Base-by-base conservation (phyloP, 2,797 vertebrate genomes). In the Anas capensis region DNA sequence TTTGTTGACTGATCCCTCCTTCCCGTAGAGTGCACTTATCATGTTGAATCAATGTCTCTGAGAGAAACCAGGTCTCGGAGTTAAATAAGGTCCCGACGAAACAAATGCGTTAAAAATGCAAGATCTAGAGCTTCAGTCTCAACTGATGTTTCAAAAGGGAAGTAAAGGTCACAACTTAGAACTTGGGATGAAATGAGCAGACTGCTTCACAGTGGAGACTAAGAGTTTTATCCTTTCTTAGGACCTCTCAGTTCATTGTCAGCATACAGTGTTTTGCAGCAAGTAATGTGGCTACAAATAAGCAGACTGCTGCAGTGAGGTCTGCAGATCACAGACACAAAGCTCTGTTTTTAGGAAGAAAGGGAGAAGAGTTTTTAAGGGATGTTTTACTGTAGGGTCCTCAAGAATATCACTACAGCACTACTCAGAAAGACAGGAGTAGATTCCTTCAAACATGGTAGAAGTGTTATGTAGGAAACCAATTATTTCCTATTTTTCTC, bases 21-120 rank as follows among this genome's bases (percentile, higher is more conserved):
- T 88, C 77, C 93, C 5, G 51, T 60, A 66, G 86, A 97, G 83
- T 90, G 93, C 88, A 93, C 90, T 93, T 70, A 80, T 90, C 95
- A 75, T 27, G 66, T 96, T 46, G 38, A 92, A 97, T 97, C 92
- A 95, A 12, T 48, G 46, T 95, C 95, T 93, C 10, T 0, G 71
- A 85, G 68, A 76, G 34, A 85, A 97, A 97, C 60, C 86, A 95
- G 93, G 90, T 70, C 93, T 93, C 1, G 1, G 81, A 91, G 93
- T 92, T 77, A 87, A 92, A 75, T 90, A 92, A 95, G 93, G 92
- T 93, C 68, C 78, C 1, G 5, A 6, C 1, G 4, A 95, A 27
- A 34, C 3, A 31, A 93, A 65, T 0, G 0, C 2, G 0, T 95
- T 94, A 95, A 95, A 96, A 96, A 96, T 95, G 82, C 66, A 94